A percentile compares a stretch with the other conserved stretches of the same genome.
Evolutionary conservation across 2,113 vertebrate genomes (phyloP).

Genomic region (Lethenteron camtschaticum): DNA sequence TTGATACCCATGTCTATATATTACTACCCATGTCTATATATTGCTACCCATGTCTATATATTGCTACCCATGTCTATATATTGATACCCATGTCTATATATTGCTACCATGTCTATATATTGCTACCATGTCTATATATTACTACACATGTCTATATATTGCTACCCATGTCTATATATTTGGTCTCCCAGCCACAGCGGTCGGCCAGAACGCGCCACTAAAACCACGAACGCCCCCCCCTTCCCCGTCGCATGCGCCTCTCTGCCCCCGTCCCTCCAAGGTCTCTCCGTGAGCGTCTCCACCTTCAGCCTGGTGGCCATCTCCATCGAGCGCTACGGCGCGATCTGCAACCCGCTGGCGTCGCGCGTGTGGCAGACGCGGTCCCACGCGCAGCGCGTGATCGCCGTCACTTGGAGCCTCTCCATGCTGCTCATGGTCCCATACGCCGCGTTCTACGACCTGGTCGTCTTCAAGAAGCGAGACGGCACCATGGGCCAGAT

Average conservation of each 20-base stretch:
- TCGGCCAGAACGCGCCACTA: no score
- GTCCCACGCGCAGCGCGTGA: constrained; percentile 69
- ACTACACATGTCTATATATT: no score
- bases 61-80: no score
- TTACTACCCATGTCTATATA: no score
- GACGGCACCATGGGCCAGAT: constrained; percentile 48
- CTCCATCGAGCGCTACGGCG: constrained; percentile 75
- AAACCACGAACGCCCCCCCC: background rate
- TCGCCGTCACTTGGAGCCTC: constrained; percentile 52
- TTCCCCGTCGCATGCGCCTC: background rate
- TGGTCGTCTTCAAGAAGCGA: constrained; percentile 28
- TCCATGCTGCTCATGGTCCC: constrained; percentile 68
- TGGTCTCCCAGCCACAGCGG: no score
- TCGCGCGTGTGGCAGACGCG: constrained; percentile 79
- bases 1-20: no score
- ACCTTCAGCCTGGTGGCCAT: constrained; percentile 84
- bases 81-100: no score
- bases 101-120: no score
- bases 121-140: no score
- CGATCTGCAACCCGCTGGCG: constrained; percentile 80
- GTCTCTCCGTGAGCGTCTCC: constrained; percentile 74
- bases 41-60: no score
- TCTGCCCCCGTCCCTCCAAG: constrained; percentile 20
- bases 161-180: no score
- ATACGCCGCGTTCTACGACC: constrained; percentile 47